Base-by-base conservation (phyloP, 1,140 invertebrate genomes). In the Brevipalpus yothersi region DNA sequence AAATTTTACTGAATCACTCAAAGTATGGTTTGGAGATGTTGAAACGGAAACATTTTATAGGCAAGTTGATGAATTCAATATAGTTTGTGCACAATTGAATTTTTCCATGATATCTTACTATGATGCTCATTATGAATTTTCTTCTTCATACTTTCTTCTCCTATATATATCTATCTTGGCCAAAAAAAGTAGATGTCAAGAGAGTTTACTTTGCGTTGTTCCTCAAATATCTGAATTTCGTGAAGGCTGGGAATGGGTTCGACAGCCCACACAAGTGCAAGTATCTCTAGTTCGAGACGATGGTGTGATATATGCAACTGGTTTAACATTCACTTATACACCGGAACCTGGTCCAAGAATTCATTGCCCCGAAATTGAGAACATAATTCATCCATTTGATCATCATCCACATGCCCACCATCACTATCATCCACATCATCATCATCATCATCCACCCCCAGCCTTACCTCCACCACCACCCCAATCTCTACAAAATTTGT, bases 271-370 rank as follows among this genome's bases (percentile, higher is more conserved):
- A 2, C 77, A 80, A 69, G 93, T 98, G 17, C 93, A 93, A 23
- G 88, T 98, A 1, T 91, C 89, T 1, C 71, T 99, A 60, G 93
- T 98, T 0, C 75, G 94, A 42, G 89, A 90, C 70, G 94, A 98
- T 75, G 95, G 94, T 55, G 90, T 99, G 58, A 97, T 99, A 67
- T 99, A 97, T 73, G 86, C 91, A 1, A 98, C 94, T 4, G 89
- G 90, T 1, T 76, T 97, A 4, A 97, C 90, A n/a, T 99, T 99
- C 72, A 97, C 92, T 0, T 96, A 96, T 69, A 96, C 92, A 53
- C 62, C 62, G 2, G 62, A 63, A 56, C 62, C 62, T 9, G 62
- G 62, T 39, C 53, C 53, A 15, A 31, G 53, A 13, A 21, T 15
- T 15, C 11, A 31, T 15, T 55, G 53, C 21, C 53, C 53, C n/a